These are phyloP conservation scores for Epinephelus lanceolatus DNA, from an alignment of 2,113 vertebrate species.

Conservation along the genomic window DNA sequence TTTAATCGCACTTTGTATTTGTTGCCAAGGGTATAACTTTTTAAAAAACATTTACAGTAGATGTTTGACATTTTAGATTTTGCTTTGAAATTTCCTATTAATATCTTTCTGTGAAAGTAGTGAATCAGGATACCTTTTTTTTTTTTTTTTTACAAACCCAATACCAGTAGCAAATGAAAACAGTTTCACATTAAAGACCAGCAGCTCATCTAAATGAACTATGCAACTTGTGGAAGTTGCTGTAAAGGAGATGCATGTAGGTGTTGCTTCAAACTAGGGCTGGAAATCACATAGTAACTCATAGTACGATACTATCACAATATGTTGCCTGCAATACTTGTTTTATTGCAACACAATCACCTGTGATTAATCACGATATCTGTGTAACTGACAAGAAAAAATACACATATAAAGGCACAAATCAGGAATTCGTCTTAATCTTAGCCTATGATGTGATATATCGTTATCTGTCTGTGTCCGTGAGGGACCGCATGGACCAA, in stretches of 20 bases:
- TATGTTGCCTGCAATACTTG: no score
- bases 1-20: not conserved
- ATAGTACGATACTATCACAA: no score
- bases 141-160: not conserved
- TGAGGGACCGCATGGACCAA: no score
- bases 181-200: not conserved
- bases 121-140: not conserved
- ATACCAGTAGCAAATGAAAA: not conserved
- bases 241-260: not conserved
- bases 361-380: no score
- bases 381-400: no score
- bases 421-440: no score
- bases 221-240: not conserved
- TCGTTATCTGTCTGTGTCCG: no score
- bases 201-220: not conserved
- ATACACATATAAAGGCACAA: no score
- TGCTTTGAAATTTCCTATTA: not conserved
- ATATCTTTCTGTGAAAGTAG: not conserved
- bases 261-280: no score
- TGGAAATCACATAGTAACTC: no score
- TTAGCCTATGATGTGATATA: no score
- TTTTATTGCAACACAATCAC: no score
- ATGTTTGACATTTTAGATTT: not conserved
- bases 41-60: not conserved
- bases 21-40: conserved; percentile 7